Conservation (phyloP, 2,888 invertebrate species). For the Amiota mariae region DNA sequence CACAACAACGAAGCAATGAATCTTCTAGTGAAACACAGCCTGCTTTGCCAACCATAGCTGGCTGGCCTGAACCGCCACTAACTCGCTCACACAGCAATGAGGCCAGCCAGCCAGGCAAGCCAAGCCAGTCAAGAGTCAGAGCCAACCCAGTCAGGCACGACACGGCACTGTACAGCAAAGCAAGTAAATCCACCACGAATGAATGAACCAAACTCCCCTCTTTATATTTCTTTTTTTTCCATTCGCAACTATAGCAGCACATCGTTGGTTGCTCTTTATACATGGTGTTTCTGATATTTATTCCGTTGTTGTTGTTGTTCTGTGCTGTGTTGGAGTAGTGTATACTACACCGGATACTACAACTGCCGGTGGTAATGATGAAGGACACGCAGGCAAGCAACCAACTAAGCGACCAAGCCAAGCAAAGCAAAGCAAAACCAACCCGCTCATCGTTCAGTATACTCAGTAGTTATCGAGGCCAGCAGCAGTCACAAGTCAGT, state of each 20-base stretch:
- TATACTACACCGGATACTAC: constrained; percentile 14
- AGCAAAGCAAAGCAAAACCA: no score
- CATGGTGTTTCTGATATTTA: not conserved
- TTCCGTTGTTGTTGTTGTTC: constrained; percentile 1
- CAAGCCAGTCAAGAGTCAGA: constrained; percentile 36
- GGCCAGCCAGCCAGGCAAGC: constrained; percentile 26
- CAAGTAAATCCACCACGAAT: constrained; percentile 24
- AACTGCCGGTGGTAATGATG: constrained; percentile 1
- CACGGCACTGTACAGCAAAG: not conserved
- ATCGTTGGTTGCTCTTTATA: no score
- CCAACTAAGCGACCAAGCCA: no score
- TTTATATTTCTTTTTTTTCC: constrained; percentile 5
- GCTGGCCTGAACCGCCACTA: constrained; percentile 5
- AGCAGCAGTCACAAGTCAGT: no score
- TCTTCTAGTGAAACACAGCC: constrained; percentile 22
- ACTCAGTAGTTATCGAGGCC: no score
- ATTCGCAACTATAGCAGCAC: not conserved
- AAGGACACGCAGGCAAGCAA: not conserved
- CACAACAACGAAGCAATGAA: constrained; percentile 19
- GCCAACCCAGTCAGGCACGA: not conserved
- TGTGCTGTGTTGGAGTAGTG: constrained; percentile 8
- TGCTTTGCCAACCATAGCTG: not conserved
- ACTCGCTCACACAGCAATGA: constrained; percentile 35
- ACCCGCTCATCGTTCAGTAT: no score
- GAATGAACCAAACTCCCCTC: not conserved